A percentile compares a stretch with the other conserved stretches of the same genome.
These are phyloP conservation scores for Euleptes europaea DNA, from an alignment of 2,113 vertebrate genomes.

Conservation along the genomic window DNA sequence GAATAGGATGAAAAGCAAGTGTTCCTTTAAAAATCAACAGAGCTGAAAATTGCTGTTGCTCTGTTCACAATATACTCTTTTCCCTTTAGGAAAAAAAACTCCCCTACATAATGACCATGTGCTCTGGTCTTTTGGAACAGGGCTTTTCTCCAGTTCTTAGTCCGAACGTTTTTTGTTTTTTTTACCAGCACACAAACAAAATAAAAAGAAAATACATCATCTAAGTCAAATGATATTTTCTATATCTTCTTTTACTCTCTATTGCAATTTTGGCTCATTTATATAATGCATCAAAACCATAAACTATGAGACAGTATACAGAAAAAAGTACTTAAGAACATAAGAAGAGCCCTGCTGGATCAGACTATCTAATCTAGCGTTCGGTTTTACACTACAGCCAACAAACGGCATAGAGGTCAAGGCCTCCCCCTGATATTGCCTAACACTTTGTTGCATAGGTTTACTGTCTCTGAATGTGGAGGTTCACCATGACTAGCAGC, in stretches of 20 bases:
- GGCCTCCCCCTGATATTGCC: too few relatives aligned
- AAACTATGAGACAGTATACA: too few relatives aligned
- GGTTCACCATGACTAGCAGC: too few relatives aligned
- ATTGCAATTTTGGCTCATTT: too few relatives aligned
- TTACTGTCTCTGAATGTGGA: too few relatives aligned
- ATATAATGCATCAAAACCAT: too few relatives aligned
- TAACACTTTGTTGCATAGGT: too few relatives aligned
- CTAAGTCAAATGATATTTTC: background rate
- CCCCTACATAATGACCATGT: conserved; percentile 23
- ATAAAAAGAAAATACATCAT: conserved; percentile 78
- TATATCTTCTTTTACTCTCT: background rate
- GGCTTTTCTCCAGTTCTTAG: conserved; percentile 35
- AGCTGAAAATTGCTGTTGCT: conserved; percentile 69
- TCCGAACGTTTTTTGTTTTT: conserved; percentile 30
- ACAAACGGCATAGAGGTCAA: too few relatives aligned
- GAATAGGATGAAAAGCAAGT: conserved; percentile 64
- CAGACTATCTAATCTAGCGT: too few relatives aligned
- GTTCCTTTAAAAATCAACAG: conserved; percentile 69
- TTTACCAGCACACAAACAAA: conserved; percentile 17
- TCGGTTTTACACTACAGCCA: too few relatives aligned
- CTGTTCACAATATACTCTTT: conserved; percentile 60
- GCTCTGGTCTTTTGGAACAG: conserved; percentile 22
- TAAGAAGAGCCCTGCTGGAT: too few relatives aligned
- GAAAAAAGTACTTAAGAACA: too few relatives aligned
- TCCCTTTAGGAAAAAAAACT: conserved; percentile 26